A percentile compares a stretch with the other conserved stretches of the same genome.
Conservation (phyloP, 2,797 vertebrate species). For the Carduelis carduelis region DNA sequence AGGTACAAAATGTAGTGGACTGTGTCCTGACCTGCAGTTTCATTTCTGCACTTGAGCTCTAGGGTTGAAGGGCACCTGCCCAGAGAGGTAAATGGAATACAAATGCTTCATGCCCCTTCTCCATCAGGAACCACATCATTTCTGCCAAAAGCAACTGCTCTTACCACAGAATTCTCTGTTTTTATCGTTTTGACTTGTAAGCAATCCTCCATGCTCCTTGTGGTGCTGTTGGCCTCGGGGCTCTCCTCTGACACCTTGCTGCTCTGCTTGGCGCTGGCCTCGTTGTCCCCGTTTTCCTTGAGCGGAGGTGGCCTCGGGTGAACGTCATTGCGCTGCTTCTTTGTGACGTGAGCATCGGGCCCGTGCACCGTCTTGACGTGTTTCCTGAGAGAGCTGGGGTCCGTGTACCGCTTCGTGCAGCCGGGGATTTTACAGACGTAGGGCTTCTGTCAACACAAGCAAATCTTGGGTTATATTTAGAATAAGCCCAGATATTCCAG, state of each 20-base stretch:
- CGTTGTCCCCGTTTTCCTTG: conserved; percentile 88
- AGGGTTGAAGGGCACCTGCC: neutral
- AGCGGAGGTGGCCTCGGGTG: conserved; percentile 82
- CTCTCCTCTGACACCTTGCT: conserved; percentile 76
- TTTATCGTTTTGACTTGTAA: conserved; percentile 92
- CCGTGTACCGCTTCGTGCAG: conserved; percentile 96
- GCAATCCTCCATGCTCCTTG: conserved; percentile 83
- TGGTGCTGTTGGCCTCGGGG: conserved; percentile 82
- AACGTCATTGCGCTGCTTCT: conserved; percentile 89
- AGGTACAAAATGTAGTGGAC: neutral
- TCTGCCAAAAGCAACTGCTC: conserved; percentile 57
- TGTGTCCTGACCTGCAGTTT: neutral
- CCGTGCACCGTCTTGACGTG: conserved; percentile 98
- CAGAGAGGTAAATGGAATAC: neutral
- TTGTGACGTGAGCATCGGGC: conserved; percentile 96
- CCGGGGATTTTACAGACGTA: conserved; percentile 97
- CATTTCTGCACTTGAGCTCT: neutral
- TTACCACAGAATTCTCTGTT: conserved; percentile 92
- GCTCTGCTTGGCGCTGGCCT: conserved; percentile 79
- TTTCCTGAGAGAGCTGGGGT: conserved; percentile 97
- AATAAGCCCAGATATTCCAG: neutral
- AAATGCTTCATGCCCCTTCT: neutral
- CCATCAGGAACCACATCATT: accelerated
- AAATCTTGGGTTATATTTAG: conserved; percentile 24
- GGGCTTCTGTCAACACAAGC: conserved; percentile 85